Conservation (phyloP, 1,140 invertebrate species). For the Periplaneta americana region DNA sequence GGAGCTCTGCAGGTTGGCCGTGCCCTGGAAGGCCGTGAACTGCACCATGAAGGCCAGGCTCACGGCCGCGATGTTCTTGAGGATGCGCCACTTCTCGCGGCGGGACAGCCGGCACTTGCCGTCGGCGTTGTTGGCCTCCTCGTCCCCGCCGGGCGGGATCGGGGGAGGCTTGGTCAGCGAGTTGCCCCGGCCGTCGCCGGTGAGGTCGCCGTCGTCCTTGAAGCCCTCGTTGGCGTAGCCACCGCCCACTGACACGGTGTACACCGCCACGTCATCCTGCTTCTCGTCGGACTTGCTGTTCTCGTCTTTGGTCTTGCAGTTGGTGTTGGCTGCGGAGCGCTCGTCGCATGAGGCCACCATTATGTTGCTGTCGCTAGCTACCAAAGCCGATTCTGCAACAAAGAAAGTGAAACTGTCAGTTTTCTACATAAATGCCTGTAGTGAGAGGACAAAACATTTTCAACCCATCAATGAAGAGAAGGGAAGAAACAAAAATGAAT, state of each 20-base stretch:
- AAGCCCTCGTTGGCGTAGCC: conserved; percentile 60
- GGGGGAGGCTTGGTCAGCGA: conserved; percentile 22
- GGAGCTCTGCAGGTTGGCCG: conserved; percentile 83
- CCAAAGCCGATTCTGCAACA: background rate
- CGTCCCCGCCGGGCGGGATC: conserved; percentile 40
- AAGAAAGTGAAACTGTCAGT: background rate
- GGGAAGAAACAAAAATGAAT: too few species aligned
- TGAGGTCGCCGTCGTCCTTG: conserved; percentile 47
- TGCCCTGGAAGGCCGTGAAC: conserved; percentile 87
- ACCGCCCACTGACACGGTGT: conserved; percentile 49
- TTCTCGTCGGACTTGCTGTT: conserved; percentile 13
- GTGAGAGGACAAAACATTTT: too few species aligned
- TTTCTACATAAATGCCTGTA: too few species aligned
- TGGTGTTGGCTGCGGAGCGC: background rate
- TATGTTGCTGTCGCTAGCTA: background rate
- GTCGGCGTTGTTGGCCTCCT: conserved; percentile 54
- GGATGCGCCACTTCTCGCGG: conserved; percentile 78
- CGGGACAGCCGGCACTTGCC: conserved; percentile 71
- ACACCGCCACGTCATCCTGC: conserved; percentile 33
- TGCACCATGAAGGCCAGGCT: conserved; percentile 88
- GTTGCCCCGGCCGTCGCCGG: background rate
- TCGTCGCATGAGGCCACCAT: conserved; percentile 11
- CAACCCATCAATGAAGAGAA: too few species aligned
- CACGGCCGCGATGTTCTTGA: conserved; percentile 81
- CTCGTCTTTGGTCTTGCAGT: background rate